Percentiles rank a stretch among this genome's conserved stretches.
These are phyloP conservation scores for Drosophila greeni DNA, from an alignment of 2,888 invertebrate genomes.

Conservation along the genomic window DNA sequence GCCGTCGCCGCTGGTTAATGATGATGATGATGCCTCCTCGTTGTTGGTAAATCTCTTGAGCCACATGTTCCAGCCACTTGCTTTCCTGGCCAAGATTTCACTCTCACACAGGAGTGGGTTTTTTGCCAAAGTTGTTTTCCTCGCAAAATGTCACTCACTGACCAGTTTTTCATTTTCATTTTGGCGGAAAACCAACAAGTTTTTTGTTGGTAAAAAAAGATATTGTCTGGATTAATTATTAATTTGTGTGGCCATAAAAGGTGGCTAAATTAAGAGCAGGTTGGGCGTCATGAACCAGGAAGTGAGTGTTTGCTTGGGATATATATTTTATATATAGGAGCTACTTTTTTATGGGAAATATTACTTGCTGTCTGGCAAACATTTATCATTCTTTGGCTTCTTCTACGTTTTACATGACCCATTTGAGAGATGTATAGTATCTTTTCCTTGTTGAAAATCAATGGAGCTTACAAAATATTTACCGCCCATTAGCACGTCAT, in stretches of 20 bases:
- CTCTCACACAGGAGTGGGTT: conserved; percentile 53
- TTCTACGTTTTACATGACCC: conserved; percentile 52
- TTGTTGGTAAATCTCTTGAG: conserved; percentile 43
- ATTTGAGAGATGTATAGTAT: conserved; percentile 44
- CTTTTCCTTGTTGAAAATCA: conserved; percentile 58
- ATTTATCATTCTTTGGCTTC: conserved; percentile 32
- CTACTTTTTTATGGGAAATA: conserved; percentile 7
- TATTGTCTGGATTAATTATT: conserved; percentile 29
- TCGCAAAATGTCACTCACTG: conserved; percentile 44
- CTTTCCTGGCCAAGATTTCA: conserved; percentile 62
- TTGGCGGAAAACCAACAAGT: conserved; percentile 57
- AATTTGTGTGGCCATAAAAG: conserved; percentile 29
- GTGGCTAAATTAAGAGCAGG: conserved; percentile 31
- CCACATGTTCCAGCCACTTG: conserved; percentile 64
- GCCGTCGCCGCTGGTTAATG: conserved; percentile 46
- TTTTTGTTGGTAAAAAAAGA: too few relatives aligned
- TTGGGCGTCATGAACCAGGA: conserved; percentile 29
- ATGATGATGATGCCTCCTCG: conserved; percentile 39
- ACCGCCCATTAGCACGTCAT: conserved; percentile 69
- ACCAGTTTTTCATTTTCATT: conserved; percentile 58
- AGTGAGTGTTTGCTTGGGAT: conserved; percentile 1
- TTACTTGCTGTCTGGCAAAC: neutral
- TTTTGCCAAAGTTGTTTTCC: conserved; percentile 48
- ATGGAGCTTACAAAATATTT: conserved; percentile 68
- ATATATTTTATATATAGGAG: neutral